Conservation (phyloP, 2,888 invertebrate genomes). For the Drosophila meridiana region DNA sequence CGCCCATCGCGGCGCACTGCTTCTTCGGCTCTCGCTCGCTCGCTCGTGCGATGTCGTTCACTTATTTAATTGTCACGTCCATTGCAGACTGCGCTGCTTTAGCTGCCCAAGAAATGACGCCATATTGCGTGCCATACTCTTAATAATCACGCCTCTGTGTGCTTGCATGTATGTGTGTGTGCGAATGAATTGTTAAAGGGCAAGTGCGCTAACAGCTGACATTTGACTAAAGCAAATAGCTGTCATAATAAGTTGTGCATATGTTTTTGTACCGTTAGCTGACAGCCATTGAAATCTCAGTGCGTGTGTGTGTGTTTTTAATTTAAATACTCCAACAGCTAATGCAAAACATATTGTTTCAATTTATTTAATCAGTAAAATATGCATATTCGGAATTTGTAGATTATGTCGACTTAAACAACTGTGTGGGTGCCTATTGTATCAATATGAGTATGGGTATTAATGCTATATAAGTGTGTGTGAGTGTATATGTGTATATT, state of each 20-base stretch:
- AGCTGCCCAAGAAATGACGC: conserved; percentile 68
- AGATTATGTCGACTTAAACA: conserved; percentile 26
- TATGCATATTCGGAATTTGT: conserved; percentile 25
- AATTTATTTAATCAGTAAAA: conserved; percentile 52
- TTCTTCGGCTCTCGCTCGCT: conserved; percentile 21
- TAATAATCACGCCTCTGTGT: conserved; percentile 16
- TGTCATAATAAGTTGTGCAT: conserved; percentile 48
- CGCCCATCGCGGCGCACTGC: conserved; percentile 4
- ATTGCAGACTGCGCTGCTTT: conserved; percentile 45
- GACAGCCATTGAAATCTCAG: conserved; percentile 13
- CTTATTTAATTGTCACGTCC: conserved; percentile 72
- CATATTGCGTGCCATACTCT: conserved; percentile 66
- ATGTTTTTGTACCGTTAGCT: conserved; percentile 41
- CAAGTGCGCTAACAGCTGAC: conserved; percentile 67
- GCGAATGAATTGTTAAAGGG: conserved; percentile 29
- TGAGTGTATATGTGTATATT: neutral
- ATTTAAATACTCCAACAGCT: conserved; percentile 8
- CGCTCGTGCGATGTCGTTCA: conserved; percentile 33
- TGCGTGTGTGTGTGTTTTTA: neutral
- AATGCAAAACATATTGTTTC: conserved; percentile 51
- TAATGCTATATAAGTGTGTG: neutral
- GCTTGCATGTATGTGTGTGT: conserved; percentile 9
- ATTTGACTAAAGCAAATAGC: conserved; percentile 67
- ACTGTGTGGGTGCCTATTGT: conserved; percentile 13
- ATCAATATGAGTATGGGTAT: neutral